Conservation (phyloP, 2,113 vertebrate species). For the Coreoperca whiteheadi region DNA sequence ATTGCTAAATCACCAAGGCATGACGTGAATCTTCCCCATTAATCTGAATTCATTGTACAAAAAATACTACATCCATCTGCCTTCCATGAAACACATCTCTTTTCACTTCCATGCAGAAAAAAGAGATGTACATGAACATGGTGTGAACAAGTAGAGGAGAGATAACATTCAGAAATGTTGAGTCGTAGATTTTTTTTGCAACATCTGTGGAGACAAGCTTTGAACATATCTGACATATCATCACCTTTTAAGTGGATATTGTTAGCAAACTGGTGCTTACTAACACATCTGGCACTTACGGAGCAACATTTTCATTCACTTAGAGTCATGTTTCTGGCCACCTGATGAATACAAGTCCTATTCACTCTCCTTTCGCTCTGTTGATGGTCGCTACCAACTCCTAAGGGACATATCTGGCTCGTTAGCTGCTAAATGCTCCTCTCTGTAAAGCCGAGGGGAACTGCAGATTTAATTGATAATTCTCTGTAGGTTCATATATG, state of each 20-base stretch:
- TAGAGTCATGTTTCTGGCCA: neutral
- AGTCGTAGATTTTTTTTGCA: neutral
- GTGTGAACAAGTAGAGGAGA: neutral
- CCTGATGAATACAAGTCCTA: neutral
- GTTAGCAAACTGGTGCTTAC: neutral
- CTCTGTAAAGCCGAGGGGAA: no score
- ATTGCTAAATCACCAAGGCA: conserved; percentile 23
- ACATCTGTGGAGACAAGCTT: neutral
- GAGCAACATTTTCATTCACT: neutral
- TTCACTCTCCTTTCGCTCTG: neutral
- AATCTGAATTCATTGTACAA: neutral
- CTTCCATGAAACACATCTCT: neutral
- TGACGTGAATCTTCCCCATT: neutral
- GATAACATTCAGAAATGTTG: neutral
- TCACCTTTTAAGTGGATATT: no score
- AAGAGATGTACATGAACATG: neutral
- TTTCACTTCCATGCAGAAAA: neutral
- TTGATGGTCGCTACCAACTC: neutral
- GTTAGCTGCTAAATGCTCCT: neutral
- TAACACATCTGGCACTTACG: neutral
- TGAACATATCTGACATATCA: no score
- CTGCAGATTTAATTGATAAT: no score
- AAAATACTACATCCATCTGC: neutral
- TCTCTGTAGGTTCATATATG: neutral
- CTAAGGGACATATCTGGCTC: neutral